phyloP scores from a whole-genome alignment of 92 coral and sea anemone species.

The Muricea muricata region DNA sequence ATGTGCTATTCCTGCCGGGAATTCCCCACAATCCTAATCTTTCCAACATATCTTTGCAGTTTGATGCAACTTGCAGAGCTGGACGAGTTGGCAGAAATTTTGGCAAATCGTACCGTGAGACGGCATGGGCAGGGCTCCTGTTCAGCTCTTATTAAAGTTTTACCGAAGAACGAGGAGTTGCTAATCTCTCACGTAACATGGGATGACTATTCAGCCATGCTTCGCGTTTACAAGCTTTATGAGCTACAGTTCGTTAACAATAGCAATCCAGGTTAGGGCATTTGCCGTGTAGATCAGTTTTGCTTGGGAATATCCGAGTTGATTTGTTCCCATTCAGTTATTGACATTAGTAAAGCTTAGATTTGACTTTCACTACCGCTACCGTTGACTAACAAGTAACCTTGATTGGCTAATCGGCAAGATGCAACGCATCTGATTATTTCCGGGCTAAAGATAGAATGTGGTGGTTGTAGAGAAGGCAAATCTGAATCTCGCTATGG shows the following conservation, averaged over 20 bases:
- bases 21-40: background rate
- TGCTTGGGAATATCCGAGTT: too few species aligned
- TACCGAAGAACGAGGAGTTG: slow-evolving; percentile 88
- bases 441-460: too few species aligned
- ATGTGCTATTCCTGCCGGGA: too few species aligned
- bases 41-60: slow-evolving; percentile 37
- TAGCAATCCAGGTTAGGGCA: slow-evolving; percentile 65
- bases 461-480: too few species aligned
- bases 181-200: slow-evolving; percentile 96
- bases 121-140: slow-evolving; percentile 88
- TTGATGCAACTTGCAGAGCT: slow-evolving; percentile 72
- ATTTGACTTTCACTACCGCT: too few species aligned
- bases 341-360: too few species aligned
- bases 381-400: too few species aligned
- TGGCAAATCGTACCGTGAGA: slow-evolving; percentile 68
- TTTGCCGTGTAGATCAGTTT: background rate
- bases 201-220: slow-evolving; percentile 65
- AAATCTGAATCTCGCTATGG: too few species aligned
- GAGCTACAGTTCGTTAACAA: slow-evolving; percentile 69
- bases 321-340: too few species aligned
- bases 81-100: slow-evolving; percentile 63
- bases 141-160: slow-evolving; percentile 88
- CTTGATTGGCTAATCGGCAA: too few species aligned
- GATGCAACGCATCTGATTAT: too few species aligned
- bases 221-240: slow-evolving; percentile 82